Evolutionary conservation across 1,140 invertebrate species (phyloP).

Genomic region (Zaprionus ghesquierei): DNA sequence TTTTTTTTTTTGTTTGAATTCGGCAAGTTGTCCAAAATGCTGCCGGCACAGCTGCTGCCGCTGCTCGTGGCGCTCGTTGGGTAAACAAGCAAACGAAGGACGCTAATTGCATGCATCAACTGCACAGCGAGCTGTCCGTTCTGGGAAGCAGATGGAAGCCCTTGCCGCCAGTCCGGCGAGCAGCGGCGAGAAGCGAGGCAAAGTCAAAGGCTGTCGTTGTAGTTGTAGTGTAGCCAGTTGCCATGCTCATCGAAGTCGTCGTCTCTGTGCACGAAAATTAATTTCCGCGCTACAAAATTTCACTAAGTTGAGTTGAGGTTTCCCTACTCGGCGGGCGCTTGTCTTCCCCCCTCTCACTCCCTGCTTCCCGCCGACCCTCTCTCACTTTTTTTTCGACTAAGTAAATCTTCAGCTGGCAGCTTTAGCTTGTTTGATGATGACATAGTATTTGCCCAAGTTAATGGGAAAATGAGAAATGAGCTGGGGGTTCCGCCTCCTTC

Average conservation of each 20-base stretch:
- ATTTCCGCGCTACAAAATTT: constrained; percentile 38
- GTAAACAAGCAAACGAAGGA: constrained; percentile 27
- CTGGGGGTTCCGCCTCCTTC: constrained; percentile 4
- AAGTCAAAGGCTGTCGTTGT: constrained; percentile 1
- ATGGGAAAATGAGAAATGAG: constrained; percentile 60
- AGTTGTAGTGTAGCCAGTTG: constrained; percentile 2
- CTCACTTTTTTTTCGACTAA: not conserved
- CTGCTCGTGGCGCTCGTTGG: not conserved
- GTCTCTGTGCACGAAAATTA: constrained; percentile 41
- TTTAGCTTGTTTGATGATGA: constrained; percentile 53
- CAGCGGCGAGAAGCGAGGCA: not conserved
- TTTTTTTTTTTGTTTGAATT: too few species aligned
- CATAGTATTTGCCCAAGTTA: constrained; percentile 61
- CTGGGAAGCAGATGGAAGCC: constrained; percentile 29
- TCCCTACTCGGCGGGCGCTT: too few species aligned
- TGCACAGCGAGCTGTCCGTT: constrained; percentile 25
- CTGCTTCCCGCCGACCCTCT: not conserved
- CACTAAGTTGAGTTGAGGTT: constrained; percentile 42
- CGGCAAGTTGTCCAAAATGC: constrained; percentile 10
- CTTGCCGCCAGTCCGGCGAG: constrained; percentile 6
- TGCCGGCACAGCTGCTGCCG: not conserved
- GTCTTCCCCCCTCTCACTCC: not conserved
- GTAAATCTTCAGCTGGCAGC: constrained; percentile 14
- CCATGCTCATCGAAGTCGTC: constrained; percentile 13
- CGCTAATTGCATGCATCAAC: constrained; percentile 45